Percentiles rank a stretch among this genome's conserved stretches.
Conservation (phyloP, 2,888 invertebrate genomes). For the Melanotus villosus region DNA sequence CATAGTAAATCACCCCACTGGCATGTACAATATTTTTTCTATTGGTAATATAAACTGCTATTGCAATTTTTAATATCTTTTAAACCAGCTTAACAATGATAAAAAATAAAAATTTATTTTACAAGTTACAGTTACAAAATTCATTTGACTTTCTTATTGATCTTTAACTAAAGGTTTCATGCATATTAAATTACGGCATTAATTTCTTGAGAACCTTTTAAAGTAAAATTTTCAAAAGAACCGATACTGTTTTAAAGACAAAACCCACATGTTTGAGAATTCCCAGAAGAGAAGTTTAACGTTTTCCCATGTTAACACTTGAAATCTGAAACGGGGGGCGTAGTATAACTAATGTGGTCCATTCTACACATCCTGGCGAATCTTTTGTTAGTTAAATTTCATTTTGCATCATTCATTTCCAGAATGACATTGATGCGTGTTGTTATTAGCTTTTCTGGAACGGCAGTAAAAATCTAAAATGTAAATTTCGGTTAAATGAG, state of each 20-base stretch:
- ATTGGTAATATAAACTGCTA: no score
- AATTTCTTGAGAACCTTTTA: no score
- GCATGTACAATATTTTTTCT: no score
- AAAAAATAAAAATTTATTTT: no score
- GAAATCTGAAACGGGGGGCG: constrained; percentile 35
- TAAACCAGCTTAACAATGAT: no score
- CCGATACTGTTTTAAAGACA: background rate
- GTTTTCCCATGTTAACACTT: constrained; percentile 13
- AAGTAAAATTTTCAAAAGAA: background rate
- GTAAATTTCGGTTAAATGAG: no score
- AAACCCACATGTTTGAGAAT: constrained; percentile 9
- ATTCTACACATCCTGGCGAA: constrained; percentile 29
- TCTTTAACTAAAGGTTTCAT: no score
- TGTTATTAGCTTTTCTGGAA: background rate
- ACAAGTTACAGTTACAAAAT: no score
- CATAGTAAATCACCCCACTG: no score
- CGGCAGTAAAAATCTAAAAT: background rate
- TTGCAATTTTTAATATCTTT: no score
- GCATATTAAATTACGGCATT: no score
- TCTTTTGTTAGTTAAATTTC: constrained; percentile 33
- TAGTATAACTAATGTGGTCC: constrained; percentile 32
- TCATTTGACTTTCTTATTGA: no score
- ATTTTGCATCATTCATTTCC: constrained; percentile 23
- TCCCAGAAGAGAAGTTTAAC: constrained; percentile 18
- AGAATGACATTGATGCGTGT: background rate